Percentiles rank a stretch among this genome's conserved stretches.
Conservation (phyloP, 2,113 vertebrate species). For the Corythornis vintsioides region DNA sequence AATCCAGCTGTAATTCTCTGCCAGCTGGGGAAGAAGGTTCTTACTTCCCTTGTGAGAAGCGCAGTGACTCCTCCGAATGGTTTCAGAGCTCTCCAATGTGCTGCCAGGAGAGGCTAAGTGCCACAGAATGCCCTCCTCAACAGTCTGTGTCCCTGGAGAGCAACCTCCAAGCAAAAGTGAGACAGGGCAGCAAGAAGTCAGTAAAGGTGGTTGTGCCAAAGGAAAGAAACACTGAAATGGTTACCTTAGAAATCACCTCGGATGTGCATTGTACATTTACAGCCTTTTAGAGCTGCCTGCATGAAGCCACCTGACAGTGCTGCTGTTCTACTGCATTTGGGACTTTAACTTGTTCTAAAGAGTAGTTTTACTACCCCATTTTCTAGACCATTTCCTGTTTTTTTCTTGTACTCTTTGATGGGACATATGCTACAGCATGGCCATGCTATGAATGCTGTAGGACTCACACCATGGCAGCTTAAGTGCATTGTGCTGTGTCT, state of each 20-base stretch:
- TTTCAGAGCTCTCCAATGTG: constrained; percentile 42
- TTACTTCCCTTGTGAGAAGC: constrained; percentile 11
- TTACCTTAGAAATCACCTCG: constrained; percentile 66
- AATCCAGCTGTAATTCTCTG: background rate
- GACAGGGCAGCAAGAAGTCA: constrained; percentile 14
- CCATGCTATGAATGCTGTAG: background rate
- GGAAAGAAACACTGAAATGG: constrained; percentile 42
- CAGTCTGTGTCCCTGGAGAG: background rate
- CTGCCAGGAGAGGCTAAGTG: background rate
- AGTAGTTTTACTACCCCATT: background rate
- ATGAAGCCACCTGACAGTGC: background rate
- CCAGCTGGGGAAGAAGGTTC: background rate
- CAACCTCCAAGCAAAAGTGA: background rate
- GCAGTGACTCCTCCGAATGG: constrained; percentile 12
- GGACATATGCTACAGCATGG: background rate
- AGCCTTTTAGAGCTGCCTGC: background rate
- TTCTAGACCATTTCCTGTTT: background rate
- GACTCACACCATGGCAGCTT: background rate
- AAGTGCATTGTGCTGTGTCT: background rate
- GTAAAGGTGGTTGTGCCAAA: constrained; percentile 33
- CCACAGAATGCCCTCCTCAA: background rate
- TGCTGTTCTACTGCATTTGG: background rate
- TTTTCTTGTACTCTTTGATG: background rate
- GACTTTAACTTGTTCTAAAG: background rate
- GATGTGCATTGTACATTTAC: constrained; percentile 58